These are phyloP conservation scores for Chironomus striatipennis DNA, from an alignment of 1,140 invertebrate species.

Conservation along the genomic window DNA sequence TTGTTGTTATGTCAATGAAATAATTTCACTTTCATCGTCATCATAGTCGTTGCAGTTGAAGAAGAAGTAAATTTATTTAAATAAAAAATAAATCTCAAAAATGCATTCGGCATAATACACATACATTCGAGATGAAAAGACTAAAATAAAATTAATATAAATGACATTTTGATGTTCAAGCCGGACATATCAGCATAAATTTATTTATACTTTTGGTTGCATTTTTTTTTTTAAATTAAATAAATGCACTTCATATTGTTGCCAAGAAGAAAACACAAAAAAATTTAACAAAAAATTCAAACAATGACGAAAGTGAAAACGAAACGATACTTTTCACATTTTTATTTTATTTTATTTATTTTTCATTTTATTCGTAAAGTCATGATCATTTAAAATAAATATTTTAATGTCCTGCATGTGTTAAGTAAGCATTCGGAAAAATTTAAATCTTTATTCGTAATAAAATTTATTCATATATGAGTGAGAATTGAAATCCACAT, in stretches of 20 bases:
- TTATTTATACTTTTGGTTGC: no score
- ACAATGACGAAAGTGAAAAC: conserved; percentile 12
- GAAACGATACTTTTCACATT: not conserved
- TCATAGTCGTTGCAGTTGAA: no score
- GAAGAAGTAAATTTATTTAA: no score
- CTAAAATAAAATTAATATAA: conserved; percentile 2
- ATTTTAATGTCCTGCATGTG: not conserved
- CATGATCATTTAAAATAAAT: conserved; percentile 6
- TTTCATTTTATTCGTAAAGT: not conserved
- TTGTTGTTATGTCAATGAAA: no score
- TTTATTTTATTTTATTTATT: not conserved
- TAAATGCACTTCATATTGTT: conserved; percentile 7
- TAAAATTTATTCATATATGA: no score
- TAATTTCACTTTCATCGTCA: no score
- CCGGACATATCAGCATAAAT: not conserved
- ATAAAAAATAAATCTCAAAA: not conserved
- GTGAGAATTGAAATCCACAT: no score
- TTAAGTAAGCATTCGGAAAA: no score
- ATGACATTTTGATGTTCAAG: conserved; percentile 13
- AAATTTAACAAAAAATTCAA: not conserved
- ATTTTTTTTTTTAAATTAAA: no score
- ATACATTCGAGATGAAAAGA: not conserved
- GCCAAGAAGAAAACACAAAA: not conserved
- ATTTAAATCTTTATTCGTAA: no score
- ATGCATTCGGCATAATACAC: not conserved